Evolutionary conservation across 2,113 vertebrate genomes (phyloP).

Genomic region (Podarcis raffonei): DNA sequence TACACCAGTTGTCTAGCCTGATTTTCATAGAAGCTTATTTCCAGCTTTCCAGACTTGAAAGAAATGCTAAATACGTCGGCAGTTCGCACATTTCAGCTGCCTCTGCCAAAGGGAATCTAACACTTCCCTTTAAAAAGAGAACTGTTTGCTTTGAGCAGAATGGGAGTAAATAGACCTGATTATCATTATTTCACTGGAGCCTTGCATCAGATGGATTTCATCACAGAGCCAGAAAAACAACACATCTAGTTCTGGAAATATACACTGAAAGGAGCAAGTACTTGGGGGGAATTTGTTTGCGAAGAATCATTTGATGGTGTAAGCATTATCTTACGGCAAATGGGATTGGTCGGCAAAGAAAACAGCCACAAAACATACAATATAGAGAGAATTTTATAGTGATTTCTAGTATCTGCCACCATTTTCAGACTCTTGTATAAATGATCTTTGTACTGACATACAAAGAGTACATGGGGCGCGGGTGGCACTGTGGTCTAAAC

Average conservation of each 20-base stretch:
- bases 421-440: background rate
- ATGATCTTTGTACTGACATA: too few species aligned
- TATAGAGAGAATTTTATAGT: background rate
- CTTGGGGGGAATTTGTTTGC: background rate
- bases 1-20: background rate
- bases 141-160: background rate
- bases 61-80: constrained; percentile 12
- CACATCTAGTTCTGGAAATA: background rate
- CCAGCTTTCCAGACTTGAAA: constrained; percentile 2
- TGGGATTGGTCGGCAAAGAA: background rate
- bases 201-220: background rate
- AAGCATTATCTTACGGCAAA: background rate
- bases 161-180: background rate
- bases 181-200: background rate
- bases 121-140: background rate
- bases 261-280: background rate
- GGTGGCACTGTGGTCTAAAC: too few species aligned
- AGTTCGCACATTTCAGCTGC: constrained; percentile 1
- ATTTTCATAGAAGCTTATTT: background rate
- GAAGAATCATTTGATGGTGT: background rate
- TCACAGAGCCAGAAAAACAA: background rate
- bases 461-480: too few species aligned
- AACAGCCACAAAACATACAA: background rate
- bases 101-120: constrained; percentile 13
- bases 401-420: background rate